A percentile compares a stretch with the other conserved stretches of the same genome.
These are phyloP conservation scores for Lagopus leucura DNA, from an alignment of 2,113 vertebrate genomes.

Conservation along the genomic window DNA sequence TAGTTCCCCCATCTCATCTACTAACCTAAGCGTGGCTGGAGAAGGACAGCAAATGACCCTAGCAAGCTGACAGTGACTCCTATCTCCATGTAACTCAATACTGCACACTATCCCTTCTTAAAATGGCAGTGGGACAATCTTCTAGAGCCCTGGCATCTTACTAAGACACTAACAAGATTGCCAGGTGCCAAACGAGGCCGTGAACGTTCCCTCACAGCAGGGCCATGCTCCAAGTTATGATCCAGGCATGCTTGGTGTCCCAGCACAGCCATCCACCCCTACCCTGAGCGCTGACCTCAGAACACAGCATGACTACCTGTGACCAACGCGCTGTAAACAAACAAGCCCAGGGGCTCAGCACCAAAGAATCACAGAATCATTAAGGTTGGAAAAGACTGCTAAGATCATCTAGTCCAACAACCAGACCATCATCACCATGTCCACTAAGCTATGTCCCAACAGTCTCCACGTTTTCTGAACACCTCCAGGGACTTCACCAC, in stretches of 20 bases:
- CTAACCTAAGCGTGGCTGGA: not conserved
- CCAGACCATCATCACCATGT: no score
- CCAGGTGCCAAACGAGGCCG: not conserved
- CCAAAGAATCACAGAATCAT: no score
- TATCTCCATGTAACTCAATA: slow-evolving; percentile 35
- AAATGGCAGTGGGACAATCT: slow-evolving; percentile 3
- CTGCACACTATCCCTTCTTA: not conserved
- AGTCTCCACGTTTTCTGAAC: no score
- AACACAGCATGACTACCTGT: accelerated
- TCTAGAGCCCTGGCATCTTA: not conserved
- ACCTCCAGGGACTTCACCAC: no score
- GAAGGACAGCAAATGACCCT: not conserved
- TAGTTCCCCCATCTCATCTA: not conserved
- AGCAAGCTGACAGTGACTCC: not conserved
- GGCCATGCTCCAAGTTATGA: not conserved
- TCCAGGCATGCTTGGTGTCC: not conserved
- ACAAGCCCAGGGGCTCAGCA: not conserved
- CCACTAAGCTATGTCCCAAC: no score
- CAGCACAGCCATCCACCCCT: not conserved
- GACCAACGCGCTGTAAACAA: accelerated
- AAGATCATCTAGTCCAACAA: no score
- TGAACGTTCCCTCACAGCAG: not conserved
- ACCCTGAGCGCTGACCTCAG: not conserved
- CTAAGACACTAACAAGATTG: slow-evolving; percentile 59
- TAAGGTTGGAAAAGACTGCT: no score